Evolutionary conservation across 2,888 invertebrate species (phyloP), one percentile per base, ranked within the genome.

Genomic region (Dexiosoma caninum): DNA sequence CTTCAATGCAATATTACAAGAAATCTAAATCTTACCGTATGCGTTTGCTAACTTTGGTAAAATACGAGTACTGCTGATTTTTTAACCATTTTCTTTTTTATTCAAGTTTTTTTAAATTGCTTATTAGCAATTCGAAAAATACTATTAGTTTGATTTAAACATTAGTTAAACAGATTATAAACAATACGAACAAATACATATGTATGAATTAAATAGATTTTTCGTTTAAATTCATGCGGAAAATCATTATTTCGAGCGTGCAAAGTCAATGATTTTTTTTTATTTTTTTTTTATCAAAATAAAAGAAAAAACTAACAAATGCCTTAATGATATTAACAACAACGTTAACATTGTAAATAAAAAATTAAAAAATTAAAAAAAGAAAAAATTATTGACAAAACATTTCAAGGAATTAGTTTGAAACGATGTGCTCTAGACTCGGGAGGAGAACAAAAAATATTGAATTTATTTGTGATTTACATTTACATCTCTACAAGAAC

Each of bases 221-320:
- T 64, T 64, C 37, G 16, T n/a, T 23, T 23, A 51, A 74, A 51
- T 78, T 78, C 78, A 78, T 42, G 78, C 66, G 82, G 81, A 83
- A 82, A 82, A 84, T 78, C 81, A 60, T 55, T 78, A 77, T 78
- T 75, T 78, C 76, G 82, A 84, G 82, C 84, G 80, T 84, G 80
- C 78, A 83, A 82, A 82, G 84, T 82, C 82, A 84, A 83, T 82
- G 83, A n/a, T n/a, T n/a, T n/a, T n/a, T n/a, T n/a, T n/a, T n/a
- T n/a, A n/a, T n/a, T n/a, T n/a, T n/a, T n/a, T 77, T 82, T 81
- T 78, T 14, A 32, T 19, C 23, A 16, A 49, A 66, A 32, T 59
- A 27, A 35, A 37, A 44, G 40, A 60, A 67, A 59, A 35, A 2
- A 16, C 7, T 35, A 72, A 72, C 14, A 32, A 66, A 40, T 27